phyloP scores from a whole-genome alignment of 2,797 vertebrate genomes.

The Diplodus puntazzo region DNA sequence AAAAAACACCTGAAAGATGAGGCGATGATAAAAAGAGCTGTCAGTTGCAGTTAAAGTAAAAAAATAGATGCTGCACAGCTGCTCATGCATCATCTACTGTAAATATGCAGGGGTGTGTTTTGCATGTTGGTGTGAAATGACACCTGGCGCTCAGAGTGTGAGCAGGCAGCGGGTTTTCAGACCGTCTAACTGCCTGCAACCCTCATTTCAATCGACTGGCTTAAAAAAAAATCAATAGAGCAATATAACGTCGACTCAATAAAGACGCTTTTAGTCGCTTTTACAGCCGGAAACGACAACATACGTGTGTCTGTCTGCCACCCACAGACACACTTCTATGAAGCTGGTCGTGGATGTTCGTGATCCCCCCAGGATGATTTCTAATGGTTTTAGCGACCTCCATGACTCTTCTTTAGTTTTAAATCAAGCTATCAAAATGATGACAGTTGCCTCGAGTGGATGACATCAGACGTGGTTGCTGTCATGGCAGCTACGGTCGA shows the following conservation, averaged over 20 bases:
- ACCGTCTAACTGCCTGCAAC: slow-evolving; percentile 17
- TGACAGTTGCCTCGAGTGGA: slow-evolving; percentile 4
- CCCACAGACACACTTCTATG: background rate
- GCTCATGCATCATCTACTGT: background rate
- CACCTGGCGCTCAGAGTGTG: slow-evolving; percentile 36
- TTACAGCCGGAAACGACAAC: slow-evolving; percentile 45
- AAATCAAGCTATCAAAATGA: slow-evolving; percentile 28
- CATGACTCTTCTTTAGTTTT: slow-evolving; percentile 1
- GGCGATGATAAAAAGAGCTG: background rate
- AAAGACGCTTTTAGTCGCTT: slow-evolving; percentile 47
- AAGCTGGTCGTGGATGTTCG: slow-evolving; percentile 3
- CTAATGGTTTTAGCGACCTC: background rate
- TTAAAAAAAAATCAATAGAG: slow-evolving; percentile 44
- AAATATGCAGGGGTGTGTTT: background rate
- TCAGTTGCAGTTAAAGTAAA: background rate
- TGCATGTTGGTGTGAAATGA: slow-evolving; percentile 31
- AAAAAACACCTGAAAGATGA: background rate
- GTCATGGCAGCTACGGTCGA: background rate
- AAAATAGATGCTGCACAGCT: background rate
- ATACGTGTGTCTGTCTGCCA: slow-evolving; percentile 19
- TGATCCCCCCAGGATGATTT: slow-evolving; percentile 4
- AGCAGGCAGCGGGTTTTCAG: background rate
- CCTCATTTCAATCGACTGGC: background rate
- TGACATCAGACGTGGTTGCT: slow-evolving; percentile 11
- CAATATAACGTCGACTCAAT: slow-evolving; percentile 24